Evolutionary conservation across 1,140 invertebrate species (phyloP).

Genomic region (Zaprionus nigranus): DNA sequence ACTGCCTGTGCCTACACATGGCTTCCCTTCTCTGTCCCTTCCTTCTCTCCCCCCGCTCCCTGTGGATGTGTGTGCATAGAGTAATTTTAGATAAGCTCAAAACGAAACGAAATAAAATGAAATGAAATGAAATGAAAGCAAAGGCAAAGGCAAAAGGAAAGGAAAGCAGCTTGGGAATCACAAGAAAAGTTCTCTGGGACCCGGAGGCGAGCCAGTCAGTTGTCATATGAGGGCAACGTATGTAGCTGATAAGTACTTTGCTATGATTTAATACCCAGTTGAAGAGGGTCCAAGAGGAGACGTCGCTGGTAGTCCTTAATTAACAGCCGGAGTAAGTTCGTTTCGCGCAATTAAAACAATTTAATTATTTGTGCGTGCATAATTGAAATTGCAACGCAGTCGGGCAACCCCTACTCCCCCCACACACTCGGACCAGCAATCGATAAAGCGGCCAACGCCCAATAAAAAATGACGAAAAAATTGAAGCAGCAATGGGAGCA

Average conservation of each 20-base stretch:
- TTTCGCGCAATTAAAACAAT: slow-evolving; percentile 76
- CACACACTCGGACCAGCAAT: slow-evolving; percentile 66
- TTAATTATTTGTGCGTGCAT: slow-evolving; percentile 81
- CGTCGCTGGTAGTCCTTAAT: slow-evolving; percentile 49
- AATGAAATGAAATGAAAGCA: slow-evolving; percentile 40
- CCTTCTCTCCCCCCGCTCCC: slow-evolving; percentile 9
- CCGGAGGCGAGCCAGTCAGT: slow-evolving; percentile 2
- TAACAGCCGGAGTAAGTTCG: slow-evolving; percentile 61
- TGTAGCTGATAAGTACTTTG: slow-evolving; percentile 33
- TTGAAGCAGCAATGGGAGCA: slow-evolving; percentile 44
- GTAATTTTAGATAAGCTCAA: slow-evolving; percentile 80
- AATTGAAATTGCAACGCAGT: slow-evolving; percentile 74
- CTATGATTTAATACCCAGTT: slow-evolving; percentile 19
- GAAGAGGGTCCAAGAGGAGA: too few species aligned
- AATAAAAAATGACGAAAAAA: slow-evolving; percentile 75
- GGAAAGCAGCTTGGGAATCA: slow-evolving; percentile 24
- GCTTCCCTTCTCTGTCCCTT: slow-evolving; percentile 26
- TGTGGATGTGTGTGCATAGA: slow-evolving; percentile 35
- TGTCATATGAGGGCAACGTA: slow-evolving; percentile 19
- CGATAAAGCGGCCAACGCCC: slow-evolving; percentile 80
- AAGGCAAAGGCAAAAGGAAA: slow-evolving; percentile 1
- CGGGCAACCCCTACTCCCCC: neutral
- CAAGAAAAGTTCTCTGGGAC: slow-evolving; percentile 27
- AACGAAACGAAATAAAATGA: slow-evolving; percentile 67
- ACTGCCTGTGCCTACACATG: slow-evolving; percentile 59